Base-by-base conservation (phyloP, 2,797 vertebrate genomes). In the Acanthis flammea region DNA sequence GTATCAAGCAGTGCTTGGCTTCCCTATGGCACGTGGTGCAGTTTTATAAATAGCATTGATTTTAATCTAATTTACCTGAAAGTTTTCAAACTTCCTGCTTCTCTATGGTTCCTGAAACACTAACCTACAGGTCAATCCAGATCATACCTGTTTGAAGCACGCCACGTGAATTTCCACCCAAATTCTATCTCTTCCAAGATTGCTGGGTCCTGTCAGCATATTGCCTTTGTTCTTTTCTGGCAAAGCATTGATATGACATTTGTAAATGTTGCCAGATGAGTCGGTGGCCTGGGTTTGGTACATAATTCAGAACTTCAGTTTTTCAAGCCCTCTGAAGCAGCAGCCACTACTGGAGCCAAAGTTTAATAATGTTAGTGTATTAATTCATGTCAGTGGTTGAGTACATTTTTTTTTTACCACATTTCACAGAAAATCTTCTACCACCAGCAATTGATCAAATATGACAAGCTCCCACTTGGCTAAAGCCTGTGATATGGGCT, bases 371-470 rank as follows among this genome's bases (percentile, higher is more conserved):
- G 88, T 92, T 91, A 93, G 54, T 55, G 35, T 77, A 94, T 93
- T 93, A 92, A 93, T 97, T 92, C 87, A 83, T 83, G 91, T 95
- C 94, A 94, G 92, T 66, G 76, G 70, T 95, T 86, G 51, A 91
- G 76, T 48, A 24, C 2, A 2, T 19, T 71, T 76, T 58, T 81
- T 79, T 81, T 78, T 75, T 44, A 66, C 92, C 30, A 1, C 89
- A 70, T 86, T 95, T 96, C 92, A 94, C 50, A 92, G 85, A 90
- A 96, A 86, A 86, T 95, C 62, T 92, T 35, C 58, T 90, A 81
- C 82, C 41, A 75, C 55, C 33, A 84, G 75, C 72, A 90, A 86
- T 3, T 95, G 94, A 97, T 97, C 87, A 94, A 90, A 90, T 24
- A 81, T 75, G 94, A 94, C 94, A 96, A 92, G 54, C 23, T 93